Evolutionary conservation across 2,797 vertebrate species (phyloP).

Genomic region (Lemur catta): DNA sequence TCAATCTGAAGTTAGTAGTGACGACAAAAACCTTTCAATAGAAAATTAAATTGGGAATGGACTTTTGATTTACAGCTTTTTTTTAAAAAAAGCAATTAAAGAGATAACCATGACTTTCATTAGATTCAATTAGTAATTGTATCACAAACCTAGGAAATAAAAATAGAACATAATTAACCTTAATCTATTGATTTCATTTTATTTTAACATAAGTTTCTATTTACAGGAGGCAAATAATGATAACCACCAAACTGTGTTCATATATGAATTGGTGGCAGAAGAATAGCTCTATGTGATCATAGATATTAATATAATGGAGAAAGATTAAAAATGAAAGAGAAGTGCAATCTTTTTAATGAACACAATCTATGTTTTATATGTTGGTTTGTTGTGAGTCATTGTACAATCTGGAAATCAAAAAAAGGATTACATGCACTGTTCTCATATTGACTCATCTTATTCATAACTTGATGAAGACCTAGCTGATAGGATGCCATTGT

Average conservation of each 20-base stretch:
- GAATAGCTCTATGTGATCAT: slow-evolving; percentile 50
- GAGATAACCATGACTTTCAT: slow-evolving; percentile 60
- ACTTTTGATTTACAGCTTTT: slow-evolving; percentile 50
- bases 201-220: slow-evolving; percentile 60
- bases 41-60: slow-evolving; percentile 48
- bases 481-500: slow-evolving; percentile 60
- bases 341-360: slow-evolving; percentile 73
- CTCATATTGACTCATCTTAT: slow-evolving; percentile 75
- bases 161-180: slow-evolving; percentile 65
- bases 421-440: slow-evolving; percentile 76
- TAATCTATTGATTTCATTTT: slow-evolving; percentile 67
- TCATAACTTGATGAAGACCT: slow-evolving; percentile 69
- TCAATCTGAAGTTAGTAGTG: background rate
- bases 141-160: slow-evolving; percentile 59
- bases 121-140: slow-evolving; percentile 67
- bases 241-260: slow-evolving; percentile 35
- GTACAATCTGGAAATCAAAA: slow-evolving; percentile 79
- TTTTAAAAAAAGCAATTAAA: slow-evolving; percentile 64
- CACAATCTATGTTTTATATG: slow-evolving; percentile 76
- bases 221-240: slow-evolving; percentile 47
- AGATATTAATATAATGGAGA: slow-evolving; percentile 35
- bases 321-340: slow-evolving; percentile 78
- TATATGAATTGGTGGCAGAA: background rate
- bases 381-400: slow-evolving; percentile 78
- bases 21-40: slow-evolving; percentile 59